These are phyloP conservation scores for Daboia siamensis DNA, from an alignment of 2,113 vertebrate species.

Conservation along the genomic window DNA sequence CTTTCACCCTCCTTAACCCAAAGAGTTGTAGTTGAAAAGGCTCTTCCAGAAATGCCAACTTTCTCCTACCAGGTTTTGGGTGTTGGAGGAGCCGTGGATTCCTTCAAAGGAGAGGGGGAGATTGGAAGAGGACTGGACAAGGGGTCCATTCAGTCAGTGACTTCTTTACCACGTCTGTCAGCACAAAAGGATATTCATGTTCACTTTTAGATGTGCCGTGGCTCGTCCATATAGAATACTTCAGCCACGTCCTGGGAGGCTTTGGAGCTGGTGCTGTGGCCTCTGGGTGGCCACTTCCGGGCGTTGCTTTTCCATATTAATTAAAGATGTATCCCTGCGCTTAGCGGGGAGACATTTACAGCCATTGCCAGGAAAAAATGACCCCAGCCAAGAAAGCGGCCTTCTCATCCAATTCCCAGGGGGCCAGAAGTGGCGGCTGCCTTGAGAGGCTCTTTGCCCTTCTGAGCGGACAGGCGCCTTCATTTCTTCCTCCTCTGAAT, in stretches of 20 bases:
- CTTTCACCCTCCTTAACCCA: background rate
- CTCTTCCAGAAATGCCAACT: background rate
- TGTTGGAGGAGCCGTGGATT: background rate
- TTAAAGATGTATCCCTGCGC: background rate
- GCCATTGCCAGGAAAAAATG: background rate
- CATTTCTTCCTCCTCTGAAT: background rate
- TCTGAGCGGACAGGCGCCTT: background rate
- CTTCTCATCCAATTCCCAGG: background rate
- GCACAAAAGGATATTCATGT: constrained; percentile 45
- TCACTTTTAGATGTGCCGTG: constrained; percentile 47
- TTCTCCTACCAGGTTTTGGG: background rate
- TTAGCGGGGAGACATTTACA: background rate
- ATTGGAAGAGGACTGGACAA: background rate
- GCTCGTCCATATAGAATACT: constrained; percentile 67
- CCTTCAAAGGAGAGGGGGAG: background rate
- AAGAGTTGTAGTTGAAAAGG: background rate
- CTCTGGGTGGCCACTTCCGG: constrained; percentile 33
- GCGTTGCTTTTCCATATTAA: constrained; percentile 39
- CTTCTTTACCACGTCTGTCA: constrained; percentile 55
- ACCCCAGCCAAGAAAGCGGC: background rate
- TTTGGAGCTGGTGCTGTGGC: constrained; percentile 64
- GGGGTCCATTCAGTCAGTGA: constrained; percentile 39
- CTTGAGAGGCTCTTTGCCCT: background rate
- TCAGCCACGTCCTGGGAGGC: constrained; percentile 69
- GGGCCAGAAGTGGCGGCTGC: background rate